These are phyloP conservation scores for Grus americana DNA, from an alignment of 2,113 vertebrate species.

Conservation along the genomic window DNA sequence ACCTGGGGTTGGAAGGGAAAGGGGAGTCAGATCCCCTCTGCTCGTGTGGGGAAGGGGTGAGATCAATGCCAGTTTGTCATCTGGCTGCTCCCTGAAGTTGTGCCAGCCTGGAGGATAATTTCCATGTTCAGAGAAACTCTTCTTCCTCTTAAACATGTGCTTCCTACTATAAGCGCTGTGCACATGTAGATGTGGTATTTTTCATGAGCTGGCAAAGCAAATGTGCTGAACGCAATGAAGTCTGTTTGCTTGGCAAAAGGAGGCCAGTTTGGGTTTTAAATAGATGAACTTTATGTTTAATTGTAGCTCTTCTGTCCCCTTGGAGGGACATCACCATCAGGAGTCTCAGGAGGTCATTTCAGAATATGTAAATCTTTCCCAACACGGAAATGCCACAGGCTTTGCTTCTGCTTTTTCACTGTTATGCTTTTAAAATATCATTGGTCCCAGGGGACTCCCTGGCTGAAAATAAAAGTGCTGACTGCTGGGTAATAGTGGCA, in stretches of 20 bases:
- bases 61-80: not conserved
- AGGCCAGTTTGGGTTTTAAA: not conserved
- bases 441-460: slow-evolving; percentile 50
- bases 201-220: not conserved
- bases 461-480: slow-evolving; percentile 62
- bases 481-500: slow-evolving; percentile 5
- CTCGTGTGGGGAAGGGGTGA: not conserved
- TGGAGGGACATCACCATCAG: not conserved
- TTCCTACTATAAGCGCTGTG: rapidly evolving
- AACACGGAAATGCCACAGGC: not conserved
- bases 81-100: rapidly evolving
- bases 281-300: not conserved
- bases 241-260: not conserved
- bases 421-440: slow-evolving; percentile 60
- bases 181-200: not conserved
- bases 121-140: not conserved
- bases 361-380: slow-evolving; percentile 33
- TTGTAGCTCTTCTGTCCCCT: not conserved
- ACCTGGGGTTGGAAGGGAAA: not conserved
- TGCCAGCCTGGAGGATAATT: not conserved
- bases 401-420: slow-evolving; percentile 63
- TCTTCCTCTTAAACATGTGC: not conserved
- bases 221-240: not conserved
- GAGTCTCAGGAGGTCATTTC: slow-evolving; percentile 19
- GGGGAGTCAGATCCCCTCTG: not conserved